phyloP scores from a whole-genome alignment of 1,140 invertebrate species.

The Drosophila sp. region DNA sequence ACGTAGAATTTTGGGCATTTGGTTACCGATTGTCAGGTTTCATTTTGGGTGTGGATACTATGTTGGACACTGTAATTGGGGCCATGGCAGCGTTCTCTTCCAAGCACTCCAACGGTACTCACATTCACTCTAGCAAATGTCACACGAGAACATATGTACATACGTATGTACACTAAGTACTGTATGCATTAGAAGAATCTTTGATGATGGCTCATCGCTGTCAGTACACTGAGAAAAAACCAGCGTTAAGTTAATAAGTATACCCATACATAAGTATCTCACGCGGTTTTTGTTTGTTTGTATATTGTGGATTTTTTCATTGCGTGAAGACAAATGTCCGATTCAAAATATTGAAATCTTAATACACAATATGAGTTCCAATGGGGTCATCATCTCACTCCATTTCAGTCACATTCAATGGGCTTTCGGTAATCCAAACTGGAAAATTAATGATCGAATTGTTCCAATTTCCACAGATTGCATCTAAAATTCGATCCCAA shows the following conservation, averaged over 20 bases:
- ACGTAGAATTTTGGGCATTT: background rate
- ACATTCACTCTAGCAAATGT: background rate
- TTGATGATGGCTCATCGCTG: background rate
- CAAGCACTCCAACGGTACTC: background rate
- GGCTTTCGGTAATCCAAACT: too few relatives aligned
- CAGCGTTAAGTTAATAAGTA: background rate
- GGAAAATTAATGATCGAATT: too few relatives aligned
- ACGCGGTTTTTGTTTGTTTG: too few relatives aligned
- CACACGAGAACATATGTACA: background rate
- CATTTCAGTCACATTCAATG: too few relatives aligned
- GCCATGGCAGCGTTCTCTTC: background rate
- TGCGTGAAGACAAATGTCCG: too few relatives aligned
- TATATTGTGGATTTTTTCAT: too few relatives aligned
- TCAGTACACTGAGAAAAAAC: background rate
- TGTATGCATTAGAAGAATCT: background rate
- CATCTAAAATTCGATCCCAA: too few relatives aligned
- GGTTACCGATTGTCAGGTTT: background rate
- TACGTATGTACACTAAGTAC: background rate
- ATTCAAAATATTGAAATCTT: too few relatives aligned
- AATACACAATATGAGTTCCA: too few relatives aligned
- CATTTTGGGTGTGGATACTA: background rate
- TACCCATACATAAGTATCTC: too few relatives aligned
- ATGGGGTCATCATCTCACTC: too few relatives aligned
- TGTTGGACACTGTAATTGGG: constrained; percentile 10
- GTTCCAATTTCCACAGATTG: too few relatives aligned